Percentiles rank a stretch among this genome's conserved stretches.
phyloP scores from a whole-genome alignment of 1,140 invertebrate species.

The Cyphomyrmex costatus region DNA sequence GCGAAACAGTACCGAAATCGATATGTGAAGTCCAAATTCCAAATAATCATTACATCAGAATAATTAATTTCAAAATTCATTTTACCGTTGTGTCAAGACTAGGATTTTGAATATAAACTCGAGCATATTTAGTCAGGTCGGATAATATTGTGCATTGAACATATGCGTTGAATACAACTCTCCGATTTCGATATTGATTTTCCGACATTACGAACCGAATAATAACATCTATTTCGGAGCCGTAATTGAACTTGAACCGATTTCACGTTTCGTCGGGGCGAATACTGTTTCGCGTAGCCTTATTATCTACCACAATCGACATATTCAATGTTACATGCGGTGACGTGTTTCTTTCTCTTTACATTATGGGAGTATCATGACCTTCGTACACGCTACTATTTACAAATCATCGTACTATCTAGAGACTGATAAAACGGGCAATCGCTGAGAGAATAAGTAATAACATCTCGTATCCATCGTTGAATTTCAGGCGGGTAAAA shows the following conservation, averaged over 20 bases:
- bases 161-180: slow-evolving; percentile 5
- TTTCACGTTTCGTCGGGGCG: background rate
- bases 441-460: slow-evolving; percentile 50
- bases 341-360: slow-evolving; percentile 42
- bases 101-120: slow-evolving; percentile 1
- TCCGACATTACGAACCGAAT: slow-evolving; percentile 18
- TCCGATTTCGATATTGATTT: slow-evolving; percentile 28
- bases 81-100: background rate
- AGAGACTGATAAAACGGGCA: slow-evolving; percentile 59
- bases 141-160: slow-evolving; percentile 21
- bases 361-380: slow-evolving; percentile 22
- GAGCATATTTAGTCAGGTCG: background rate
- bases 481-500: slow-evolving; percentile 27
- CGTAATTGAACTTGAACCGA: slow-evolving; percentile 34
- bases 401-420: slow-evolving; percentile 72
- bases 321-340: slow-evolving; percentile 38
- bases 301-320: slow-evolving; percentile 38
- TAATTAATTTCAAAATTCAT: background rate
- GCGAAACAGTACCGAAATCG: slow-evolving; percentile 17
- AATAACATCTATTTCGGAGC: slow-evolving; percentile 10
- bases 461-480: slow-evolving; percentile 45
- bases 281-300: slow-evolving; percentile 37
- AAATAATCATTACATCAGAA: background rate
- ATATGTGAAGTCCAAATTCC: background rate
- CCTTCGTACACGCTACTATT: slow-evolving; percentile 61